These are phyloP conservation scores for Sphinx pinastri DNA, from an alignment of 2,888 invertebrate genomes.

Conservation along the genomic window DNA sequence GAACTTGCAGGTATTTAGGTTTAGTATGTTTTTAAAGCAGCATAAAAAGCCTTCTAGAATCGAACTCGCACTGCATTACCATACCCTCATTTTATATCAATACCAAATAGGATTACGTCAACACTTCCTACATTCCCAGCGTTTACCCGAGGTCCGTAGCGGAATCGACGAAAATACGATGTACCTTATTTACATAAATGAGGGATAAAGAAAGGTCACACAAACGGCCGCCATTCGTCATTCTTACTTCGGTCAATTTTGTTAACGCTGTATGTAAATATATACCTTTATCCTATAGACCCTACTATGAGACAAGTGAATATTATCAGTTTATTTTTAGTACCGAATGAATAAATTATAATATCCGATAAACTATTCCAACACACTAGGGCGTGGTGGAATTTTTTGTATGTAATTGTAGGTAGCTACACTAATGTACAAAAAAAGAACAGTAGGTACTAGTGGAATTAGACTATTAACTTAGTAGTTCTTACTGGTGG, in stretches of 20 bases:
- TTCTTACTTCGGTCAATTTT: conserved; percentile 58
- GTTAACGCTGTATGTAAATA: conserved; percentile 53
- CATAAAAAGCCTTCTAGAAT: too few relatives aligned
- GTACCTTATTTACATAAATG: conserved; percentile 52
- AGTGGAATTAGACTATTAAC: too few relatives aligned
- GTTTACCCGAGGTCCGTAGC: conserved; percentile 7
- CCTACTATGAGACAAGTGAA: neutral
- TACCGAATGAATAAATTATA: too few relatives aligned
- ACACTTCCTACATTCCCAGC: neutral
- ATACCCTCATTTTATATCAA: neutral
- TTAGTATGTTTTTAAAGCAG: too few relatives aligned
- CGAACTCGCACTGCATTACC: neutral
- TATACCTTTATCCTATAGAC: conserved; percentile 40
- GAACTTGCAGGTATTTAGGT: too few relatives aligned
- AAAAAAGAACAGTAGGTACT: too few relatives aligned
- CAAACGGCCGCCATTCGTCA: conserved; percentile 56
- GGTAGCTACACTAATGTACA: too few relatives aligned
- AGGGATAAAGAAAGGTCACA: conserved; percentile 49
- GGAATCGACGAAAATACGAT: conserved; percentile 26
- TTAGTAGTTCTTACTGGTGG: too few relatives aligned
- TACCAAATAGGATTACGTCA: neutral
- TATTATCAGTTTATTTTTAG: too few relatives aligned
- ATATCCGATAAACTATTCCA: too few relatives aligned
- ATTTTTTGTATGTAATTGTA: too few relatives aligned
- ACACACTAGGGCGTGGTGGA: too few relatives aligned